These are phyloP conservation scores for Xanthorhoe designata DNA, from an alignment of 2,888 invertebrate genomes.

Conservation along the genomic window DNA sequence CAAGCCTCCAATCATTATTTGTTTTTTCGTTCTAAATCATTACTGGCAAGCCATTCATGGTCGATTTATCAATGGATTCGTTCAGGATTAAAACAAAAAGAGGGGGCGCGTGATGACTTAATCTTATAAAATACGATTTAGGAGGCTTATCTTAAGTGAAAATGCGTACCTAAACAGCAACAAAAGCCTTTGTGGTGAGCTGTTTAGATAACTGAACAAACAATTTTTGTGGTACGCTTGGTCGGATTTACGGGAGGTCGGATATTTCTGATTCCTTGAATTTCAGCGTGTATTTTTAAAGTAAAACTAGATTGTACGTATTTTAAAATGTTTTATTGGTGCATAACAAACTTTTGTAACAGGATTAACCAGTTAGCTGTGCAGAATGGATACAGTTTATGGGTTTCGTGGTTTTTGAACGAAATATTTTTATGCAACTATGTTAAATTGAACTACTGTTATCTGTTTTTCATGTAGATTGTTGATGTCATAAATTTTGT, in stretches of 20 bases:
- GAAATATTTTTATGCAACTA: background rate
- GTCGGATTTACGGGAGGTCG: slow-evolving; percentile 30
- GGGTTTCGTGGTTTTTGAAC: background rate
- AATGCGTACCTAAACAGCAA: slow-evolving; percentile 63
- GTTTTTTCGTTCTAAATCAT: slow-evolving; percentile 43
- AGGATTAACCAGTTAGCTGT: background rate
- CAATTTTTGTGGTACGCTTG: slow-evolving; percentile 45
- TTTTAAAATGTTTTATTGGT: background rate
- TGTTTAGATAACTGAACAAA: slow-evolving; percentile 50
- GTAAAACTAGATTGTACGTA: background rate
- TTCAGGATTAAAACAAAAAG: slow-evolving; percentile 65
- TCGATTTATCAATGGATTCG: slow-evolving; percentile 62
- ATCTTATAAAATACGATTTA: slow-evolving; percentile 67
- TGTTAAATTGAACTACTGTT: background rate
- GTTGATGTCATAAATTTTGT: too few relatives aligned
- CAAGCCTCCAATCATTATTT: slow-evolving; percentile 1
- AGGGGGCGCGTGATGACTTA: slow-evolving; percentile 57
- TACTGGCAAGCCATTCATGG: slow-evolving; percentile 50
- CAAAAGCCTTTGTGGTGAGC: slow-evolving; percentile 49
- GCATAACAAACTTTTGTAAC: background rate
- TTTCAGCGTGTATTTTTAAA: slow-evolving; percentile 13
- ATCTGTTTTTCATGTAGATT: too few relatives aligned
- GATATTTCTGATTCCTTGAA: slow-evolving; percentile 21
- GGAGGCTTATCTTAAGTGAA: slow-evolving; percentile 67
- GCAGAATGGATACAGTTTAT: background rate